Base-by-base conservation (phyloP, 1,140 invertebrate genomes). In the Reticulitermes speratus region DNA sequence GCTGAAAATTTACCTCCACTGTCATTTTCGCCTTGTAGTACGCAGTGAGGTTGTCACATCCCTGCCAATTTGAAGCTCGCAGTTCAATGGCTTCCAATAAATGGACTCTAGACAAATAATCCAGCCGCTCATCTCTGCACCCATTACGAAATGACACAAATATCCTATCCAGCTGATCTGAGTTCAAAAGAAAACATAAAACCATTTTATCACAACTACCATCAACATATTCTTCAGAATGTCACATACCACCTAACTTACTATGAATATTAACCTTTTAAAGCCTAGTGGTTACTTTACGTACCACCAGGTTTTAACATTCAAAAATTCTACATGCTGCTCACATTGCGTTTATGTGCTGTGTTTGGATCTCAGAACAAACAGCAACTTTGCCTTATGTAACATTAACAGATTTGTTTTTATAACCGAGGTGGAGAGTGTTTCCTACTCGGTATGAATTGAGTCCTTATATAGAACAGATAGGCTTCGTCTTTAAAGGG, bases 81-180 rank as follows among this genome's bases (percentile, higher is more conserved):
- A 97, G 92, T 92, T 98, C 97, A 88, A 98, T 97, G 69, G 97
- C 92, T 92, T 97, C 96, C 89, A 98, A 93, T 87, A 98, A 93
- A 91, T 96, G 95, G 90, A 97, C 93, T 91, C 97, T 94, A 88
- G 95, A 96, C 90, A 95, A 94, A 89, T 95, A 93, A 91, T 97
- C 96, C 87, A 97, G 92, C 89, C 94, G 93, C 87, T 92, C 91
- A 91, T 97, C 95, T 91, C 96, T 95, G 88, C 96, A 96, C 89
- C 95, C 96, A 92, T 97, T 97, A 88, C 97, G 94, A 89, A 98
- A 96, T 88, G 96, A 94, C 88, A 96, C 94, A 92, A 97, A 97
- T 86, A 94, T 94, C 89, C 93, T 91, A 87, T 95, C 94, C 30
- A 96, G 89, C 88, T 94, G 94, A 89, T 94, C 94, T 93, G 87